Evolutionary conservation across 1,140 invertebrate species (phyloP), one percentile per base, ranked within the genome.

Genomic region (Tetragonula clypearis): DNA sequence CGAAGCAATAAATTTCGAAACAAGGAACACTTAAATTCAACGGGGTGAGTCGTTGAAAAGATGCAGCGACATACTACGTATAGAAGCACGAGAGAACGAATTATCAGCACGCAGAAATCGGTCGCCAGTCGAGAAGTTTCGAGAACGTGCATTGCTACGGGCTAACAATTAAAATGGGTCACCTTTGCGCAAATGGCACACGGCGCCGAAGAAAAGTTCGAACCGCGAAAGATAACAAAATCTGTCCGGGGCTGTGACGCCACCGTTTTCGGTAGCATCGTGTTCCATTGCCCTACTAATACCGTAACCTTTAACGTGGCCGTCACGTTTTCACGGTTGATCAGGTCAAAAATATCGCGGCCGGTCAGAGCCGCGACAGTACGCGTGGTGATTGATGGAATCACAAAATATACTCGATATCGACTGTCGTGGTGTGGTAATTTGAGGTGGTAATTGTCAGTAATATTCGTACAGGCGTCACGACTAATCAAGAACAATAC

Each of bases 121-220:
- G 26, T 35, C 55, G 21, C 30, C 19, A 23, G 8, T 35, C 11
- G 14, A 76, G 30, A 35, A 41, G 6, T 60, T 76, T 58, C 55
- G 55, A 58, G 26, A 35, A 35, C 53, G 17, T 14, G 26, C 35
- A 60, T 19, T 15, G 19, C 55, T 14, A 1, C 8, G 1, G 9
- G 26, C n/a, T 35, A 4, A 60, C 74, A 41, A 76, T 60, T 76
- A 76, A 76, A 76, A 58, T 58, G 56, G 55, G 74, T 76, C 74
- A 58, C 21, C 30, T 49, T 49, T 49, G 41, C 41, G 41, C 41
- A 8, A 41, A 41, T 26, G 19, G 19, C 58, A 35, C 21, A 23
- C 19, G 19, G 19, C 2, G 41, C 6, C 41, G 21, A 30, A 35
- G 26, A 49, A 60, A 58, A 76, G 21, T 58, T 58, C 21, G 12